Evolutionary conservation across 1,140 invertebrate species (phyloP), one percentile per base, ranked within the genome.

Genomic region (Drosophila auraria): DNA sequence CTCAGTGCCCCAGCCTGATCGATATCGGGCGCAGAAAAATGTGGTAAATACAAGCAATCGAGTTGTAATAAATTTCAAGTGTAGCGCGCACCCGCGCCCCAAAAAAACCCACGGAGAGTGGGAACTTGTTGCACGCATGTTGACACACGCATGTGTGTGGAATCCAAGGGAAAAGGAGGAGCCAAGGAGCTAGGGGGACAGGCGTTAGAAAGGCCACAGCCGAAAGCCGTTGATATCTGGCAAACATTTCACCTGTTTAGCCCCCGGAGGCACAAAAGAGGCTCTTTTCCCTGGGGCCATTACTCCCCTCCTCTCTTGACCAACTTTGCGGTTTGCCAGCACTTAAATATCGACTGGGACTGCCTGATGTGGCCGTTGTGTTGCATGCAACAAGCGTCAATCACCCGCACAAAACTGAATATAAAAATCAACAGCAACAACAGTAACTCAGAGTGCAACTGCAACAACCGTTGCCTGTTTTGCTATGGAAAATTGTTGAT

Each of bases 41-140:
- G 87, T 80, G 86, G 86, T 90, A 90, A 90, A 74, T 90, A 90
- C 86, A 86, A 90, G 86, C 84, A 90, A 90, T 90, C 86, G 86
- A 90, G 87, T 80, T 90, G 86, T 86, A 90, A 90, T 90, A 90
- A 90, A 90, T 90, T 90, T 87, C 64, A 80, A 86, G 86, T 84
- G 81, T 90, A 89, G 69, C 69, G 75, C 81, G 71, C 84, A 87
- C 84, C 82, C 84, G 76, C 65, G 60, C 76, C 60, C 53, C 77
- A 84, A 87, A 89, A 68, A 72, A 30, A 53, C 23, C 27, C 17
- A n/a, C 30, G 23, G 15, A 38, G 23, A 12, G 20, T 73, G 77
- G 59, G 76, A 74, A 87, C 84, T 87, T 87, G 84, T 90, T 87
- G 84, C 84, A 87, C 84, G 84, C 84, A 89, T 89, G 66, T 89